Evolutionary conservation across 2,888 invertebrate genomes (phyloP).

Genomic region (Acanthosepion esculentum): DNA sequence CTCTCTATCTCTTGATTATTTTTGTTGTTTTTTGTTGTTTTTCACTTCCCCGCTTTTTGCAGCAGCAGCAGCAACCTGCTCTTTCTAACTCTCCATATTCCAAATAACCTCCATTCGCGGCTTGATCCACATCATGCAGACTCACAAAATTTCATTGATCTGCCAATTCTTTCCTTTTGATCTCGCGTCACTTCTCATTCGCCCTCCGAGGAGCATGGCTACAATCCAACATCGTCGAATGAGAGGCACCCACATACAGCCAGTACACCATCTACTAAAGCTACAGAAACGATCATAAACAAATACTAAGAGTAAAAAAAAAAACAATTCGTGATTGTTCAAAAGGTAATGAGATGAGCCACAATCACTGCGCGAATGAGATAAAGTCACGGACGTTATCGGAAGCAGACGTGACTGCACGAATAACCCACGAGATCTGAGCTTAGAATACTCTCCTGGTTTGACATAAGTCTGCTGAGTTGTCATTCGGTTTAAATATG

Average conservation of each 20-base stretch:
- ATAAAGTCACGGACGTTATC: conserved; percentile 33
- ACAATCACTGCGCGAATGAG: not conserved
- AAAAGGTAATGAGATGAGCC: not conserved
- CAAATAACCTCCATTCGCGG: not conserved
- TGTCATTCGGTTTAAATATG: not conserved
- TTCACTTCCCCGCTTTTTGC: too few relatives aligned
- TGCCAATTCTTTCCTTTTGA: not conserved
- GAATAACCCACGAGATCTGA: not conserved
- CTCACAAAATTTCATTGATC: not conserved
- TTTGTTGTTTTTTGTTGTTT: too few relatives aligned
- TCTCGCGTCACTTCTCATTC: not conserved
- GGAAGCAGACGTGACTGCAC: conserved; percentile 4
- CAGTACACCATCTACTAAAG: not conserved
- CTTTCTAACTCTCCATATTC: not conserved
- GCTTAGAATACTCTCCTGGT: not conserved
- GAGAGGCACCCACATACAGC: not conserved
- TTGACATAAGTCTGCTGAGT: not conserved
- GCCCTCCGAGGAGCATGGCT: not conserved
- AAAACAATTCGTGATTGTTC: not conserved
- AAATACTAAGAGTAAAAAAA: not conserved
- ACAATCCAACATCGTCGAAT: not conserved
- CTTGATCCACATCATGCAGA: conserved; percentile 18
- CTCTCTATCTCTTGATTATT: not conserved
- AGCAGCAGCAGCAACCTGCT: too few relatives aligned
- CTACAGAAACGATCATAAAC: not conserved